Evolutionary conservation across 2,797 vertebrate genomes (phyloP).

Genomic region (Poeciliopsis infans): DNA sequence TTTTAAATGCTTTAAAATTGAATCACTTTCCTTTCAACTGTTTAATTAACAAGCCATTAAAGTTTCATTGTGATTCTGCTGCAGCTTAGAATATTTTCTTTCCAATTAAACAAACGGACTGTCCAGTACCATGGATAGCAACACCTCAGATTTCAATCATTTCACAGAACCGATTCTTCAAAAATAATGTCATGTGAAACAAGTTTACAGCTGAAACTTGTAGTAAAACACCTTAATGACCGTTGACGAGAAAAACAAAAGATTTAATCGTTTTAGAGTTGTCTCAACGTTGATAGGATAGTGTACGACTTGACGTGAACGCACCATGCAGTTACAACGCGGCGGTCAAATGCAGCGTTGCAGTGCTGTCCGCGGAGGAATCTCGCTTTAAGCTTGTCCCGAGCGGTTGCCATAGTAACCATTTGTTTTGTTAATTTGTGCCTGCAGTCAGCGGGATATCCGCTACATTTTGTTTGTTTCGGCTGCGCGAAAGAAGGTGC

Average conservation of each 20-base stretch:
- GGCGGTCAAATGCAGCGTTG: neutral
- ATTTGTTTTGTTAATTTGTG: conserved; percentile 47
- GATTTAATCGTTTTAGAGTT: neutral
- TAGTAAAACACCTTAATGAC: neutral
- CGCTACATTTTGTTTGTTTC: neutral
- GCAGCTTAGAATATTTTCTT: neutral
- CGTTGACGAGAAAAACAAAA: neutral
- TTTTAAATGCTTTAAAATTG: neutral
- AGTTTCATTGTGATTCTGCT: neutral
- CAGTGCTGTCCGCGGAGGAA: too few species aligned
- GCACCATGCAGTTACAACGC: neutral
- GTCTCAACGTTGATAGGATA: neutral
- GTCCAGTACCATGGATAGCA: neutral
- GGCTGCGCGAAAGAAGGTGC: conserved; percentile 12
- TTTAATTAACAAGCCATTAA: neutral
- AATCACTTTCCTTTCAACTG: neutral
- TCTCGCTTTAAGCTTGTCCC: neutral
- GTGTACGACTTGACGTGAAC: neutral
- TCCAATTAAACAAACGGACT: neutral
- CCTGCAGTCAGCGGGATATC: neutral
- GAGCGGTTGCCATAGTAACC: conserved; percentile 53
- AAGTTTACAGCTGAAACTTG: neutral
- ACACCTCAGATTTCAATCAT: neutral
- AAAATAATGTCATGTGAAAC: neutral
- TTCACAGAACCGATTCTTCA: neutral